Percentiles rank a stretch among this genome's conserved stretches.
Conservation (phyloP, 2,888 invertebrate genomes). For the Theretra japonica region DNA sequence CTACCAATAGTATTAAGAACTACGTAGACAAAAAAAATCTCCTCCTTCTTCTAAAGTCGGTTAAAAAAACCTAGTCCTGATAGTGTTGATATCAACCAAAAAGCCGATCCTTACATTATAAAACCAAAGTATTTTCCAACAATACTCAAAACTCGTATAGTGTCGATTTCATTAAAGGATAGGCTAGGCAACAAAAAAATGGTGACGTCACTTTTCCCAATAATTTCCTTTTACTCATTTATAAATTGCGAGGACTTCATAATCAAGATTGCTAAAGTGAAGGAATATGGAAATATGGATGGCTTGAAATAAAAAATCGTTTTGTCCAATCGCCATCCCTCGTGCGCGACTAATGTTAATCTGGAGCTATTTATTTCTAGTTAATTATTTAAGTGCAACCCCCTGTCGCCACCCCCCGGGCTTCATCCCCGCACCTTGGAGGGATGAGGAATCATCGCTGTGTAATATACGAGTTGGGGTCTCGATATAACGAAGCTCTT, state of each 20-base stretch:
- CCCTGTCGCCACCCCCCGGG: conserved; percentile 22
- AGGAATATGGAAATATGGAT: conserved; percentile 35
- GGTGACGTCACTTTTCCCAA: too few relatives aligned
- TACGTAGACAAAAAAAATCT: too few relatives aligned
- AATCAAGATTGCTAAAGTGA: conserved; percentile 27
- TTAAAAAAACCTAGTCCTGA: too few relatives aligned
- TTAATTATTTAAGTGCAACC: conserved; percentile 57
- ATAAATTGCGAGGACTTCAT: neutral
- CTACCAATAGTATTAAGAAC: too few relatives aligned
- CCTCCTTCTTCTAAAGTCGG: too few relatives aligned
- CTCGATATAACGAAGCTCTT: conserved; percentile 1
- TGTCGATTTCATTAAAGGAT: too few relatives aligned
- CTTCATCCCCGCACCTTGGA: neutral
- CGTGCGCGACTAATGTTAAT: conserved; percentile 44
- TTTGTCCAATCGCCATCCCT: conserved; percentile 36
- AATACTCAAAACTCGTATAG: too few relatives aligned
- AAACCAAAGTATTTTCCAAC: too few relatives aligned
- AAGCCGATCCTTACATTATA: too few relatives aligned
- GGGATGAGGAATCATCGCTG: conserved; percentile 25
- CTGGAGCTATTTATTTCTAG: conserved; percentile 54
- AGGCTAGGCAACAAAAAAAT: too few relatives aligned
- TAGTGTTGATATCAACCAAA: too few relatives aligned
- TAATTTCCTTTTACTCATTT: neutral
- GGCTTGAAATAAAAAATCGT: conserved; percentile 41
- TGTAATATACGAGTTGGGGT: neutral